A percentile compares a stretch with the other conserved stretches of the same genome.
Evolutionary conservation across 2,797 vertebrate genomes (phyloP).

Genomic region (Manis javanica): DNA sequence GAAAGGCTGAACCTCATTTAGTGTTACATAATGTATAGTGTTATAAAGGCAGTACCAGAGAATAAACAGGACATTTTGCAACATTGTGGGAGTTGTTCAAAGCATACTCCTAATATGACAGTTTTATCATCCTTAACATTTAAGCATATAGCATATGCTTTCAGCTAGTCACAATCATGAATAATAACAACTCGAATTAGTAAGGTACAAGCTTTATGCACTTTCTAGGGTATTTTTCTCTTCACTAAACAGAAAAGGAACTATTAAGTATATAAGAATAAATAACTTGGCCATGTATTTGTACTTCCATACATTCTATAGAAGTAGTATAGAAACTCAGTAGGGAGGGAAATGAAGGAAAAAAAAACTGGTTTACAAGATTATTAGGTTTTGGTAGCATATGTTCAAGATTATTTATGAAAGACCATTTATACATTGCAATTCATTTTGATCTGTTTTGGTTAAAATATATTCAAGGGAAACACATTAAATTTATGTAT

Average conservation of each 20-base stretch:
- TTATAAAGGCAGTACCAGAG: slow-evolving; percentile 75
- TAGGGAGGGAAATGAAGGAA: slow-evolving; percentile 4
- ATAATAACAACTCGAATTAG: slow-evolving; percentile 67
- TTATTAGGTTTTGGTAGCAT: slow-evolving; percentile 50
- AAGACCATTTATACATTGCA: slow-evolving; percentile 7
- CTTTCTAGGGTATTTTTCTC: slow-evolving; percentile 57
- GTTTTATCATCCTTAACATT: slow-evolving; percentile 84
- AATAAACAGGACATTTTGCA: slow-evolving; percentile 80
- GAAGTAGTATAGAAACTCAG: slow-evolving; percentile 45
- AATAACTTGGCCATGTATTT: slow-evolving; percentile 31
- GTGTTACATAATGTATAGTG: slow-evolving; percentile 70
- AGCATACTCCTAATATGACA: slow-evolving; percentile 79
- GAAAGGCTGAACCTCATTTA: slow-evolving; percentile 77
- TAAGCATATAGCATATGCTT: slow-evolving; percentile 81
- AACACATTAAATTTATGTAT: slow-evolving; percentile 28
- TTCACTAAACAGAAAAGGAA: slow-evolving; percentile 47
- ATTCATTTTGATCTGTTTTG: slow-evolving; percentile 49
- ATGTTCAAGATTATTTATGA: slow-evolving; percentile 53
- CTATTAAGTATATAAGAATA: slow-evolving; percentile 45
- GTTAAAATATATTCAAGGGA: slow-evolving; percentile 58
- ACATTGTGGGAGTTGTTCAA: slow-evolving; percentile 82
- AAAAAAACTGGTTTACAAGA: neutral
- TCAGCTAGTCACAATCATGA: slow-evolving; percentile 76
- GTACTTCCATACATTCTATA: slow-evolving; percentile 44
- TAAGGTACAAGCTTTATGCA: slow-evolving; percentile 63